These are phyloP conservation scores for Eriosoma lanigerum DNA, from an alignment of 1,140 invertebrate species.

Conservation along the genomic window DNA sequence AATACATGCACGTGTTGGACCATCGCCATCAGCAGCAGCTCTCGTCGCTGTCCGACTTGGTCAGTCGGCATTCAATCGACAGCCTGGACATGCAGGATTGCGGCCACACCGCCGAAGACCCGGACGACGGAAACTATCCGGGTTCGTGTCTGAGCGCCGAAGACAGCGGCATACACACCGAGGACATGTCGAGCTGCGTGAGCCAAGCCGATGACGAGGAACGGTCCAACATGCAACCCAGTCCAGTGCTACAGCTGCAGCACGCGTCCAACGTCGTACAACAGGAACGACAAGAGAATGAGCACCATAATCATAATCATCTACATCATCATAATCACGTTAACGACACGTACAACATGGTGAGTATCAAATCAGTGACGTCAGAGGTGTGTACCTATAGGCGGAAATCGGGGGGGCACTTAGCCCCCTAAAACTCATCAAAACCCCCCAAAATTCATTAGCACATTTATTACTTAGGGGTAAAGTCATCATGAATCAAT, in stretches of 20 bases:
- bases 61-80: conserved; percentile 39
- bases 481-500: no score
- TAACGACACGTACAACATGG: conserved; percentile 31
- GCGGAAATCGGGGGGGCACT: no score
- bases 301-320: no score
- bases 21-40: conserved; percentile 3
- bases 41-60: conserved; percentile 26
- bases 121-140: conserved; percentile 60
- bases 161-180: conserved; percentile 79
- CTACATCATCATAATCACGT: not conserved
- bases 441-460: no score
- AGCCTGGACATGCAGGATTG: conserved; percentile 27
- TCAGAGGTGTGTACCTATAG: no score
- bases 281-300: no score
- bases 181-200: conserved; percentile 74
- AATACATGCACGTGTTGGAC: not conserved
- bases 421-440: no score
- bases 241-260: conserved; percentile 55
- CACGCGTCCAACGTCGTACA: not conserved
- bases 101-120: not conserved
- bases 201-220: conserved; percentile 68
- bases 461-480: no score
- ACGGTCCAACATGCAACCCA: conserved; percentile 46
- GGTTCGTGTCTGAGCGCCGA: conserved; percentile 63
- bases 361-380: no score